Conservation (phyloP, 2,113 vertebrate genomes). For the Phalacrocorax brasilianus region DNA sequence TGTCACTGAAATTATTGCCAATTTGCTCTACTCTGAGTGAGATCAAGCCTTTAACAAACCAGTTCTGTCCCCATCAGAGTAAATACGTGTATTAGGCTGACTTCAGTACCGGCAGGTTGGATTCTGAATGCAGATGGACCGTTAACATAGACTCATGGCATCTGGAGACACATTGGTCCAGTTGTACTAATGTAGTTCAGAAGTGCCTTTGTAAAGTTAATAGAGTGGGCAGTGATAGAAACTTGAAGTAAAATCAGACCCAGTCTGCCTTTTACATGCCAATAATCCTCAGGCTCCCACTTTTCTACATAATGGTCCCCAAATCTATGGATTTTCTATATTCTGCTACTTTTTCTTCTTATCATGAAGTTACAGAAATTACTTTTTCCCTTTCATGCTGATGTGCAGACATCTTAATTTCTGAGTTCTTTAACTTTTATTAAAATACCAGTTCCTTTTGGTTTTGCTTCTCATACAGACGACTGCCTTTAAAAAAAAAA, state of each 20-base stretch:
- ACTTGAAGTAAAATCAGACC: not conserved
- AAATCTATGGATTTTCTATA: not conserved
- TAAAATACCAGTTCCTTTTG: not conserved
- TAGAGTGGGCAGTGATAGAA: not conserved
- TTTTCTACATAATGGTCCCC: not conserved
- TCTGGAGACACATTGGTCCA: not conserved
- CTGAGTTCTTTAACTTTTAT: not conserved
- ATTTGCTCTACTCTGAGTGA: not conserved
- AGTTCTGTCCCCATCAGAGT: not conserved
- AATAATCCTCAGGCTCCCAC: not conserved
- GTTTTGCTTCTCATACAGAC: not conserved
- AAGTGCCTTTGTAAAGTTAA: not conserved
- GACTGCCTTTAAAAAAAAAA: not conserved
- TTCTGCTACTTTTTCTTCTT: not conserved
- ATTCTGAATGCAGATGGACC: not conserved
- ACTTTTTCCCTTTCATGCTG: not conserved
- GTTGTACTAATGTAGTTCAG: not conserved
- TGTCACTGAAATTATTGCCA: not conserved
- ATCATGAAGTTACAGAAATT: not conserved
- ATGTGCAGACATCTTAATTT: not conserved
- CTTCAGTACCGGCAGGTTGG: not conserved
- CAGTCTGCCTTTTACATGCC: not conserved
- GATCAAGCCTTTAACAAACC: not conserved
- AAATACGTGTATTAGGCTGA: not conserved
- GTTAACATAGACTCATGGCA: not conserved